Evolutionary conservation across 2,888 invertebrate species (phyloP).

Genomic region (Eristalis intricaria): DNA sequence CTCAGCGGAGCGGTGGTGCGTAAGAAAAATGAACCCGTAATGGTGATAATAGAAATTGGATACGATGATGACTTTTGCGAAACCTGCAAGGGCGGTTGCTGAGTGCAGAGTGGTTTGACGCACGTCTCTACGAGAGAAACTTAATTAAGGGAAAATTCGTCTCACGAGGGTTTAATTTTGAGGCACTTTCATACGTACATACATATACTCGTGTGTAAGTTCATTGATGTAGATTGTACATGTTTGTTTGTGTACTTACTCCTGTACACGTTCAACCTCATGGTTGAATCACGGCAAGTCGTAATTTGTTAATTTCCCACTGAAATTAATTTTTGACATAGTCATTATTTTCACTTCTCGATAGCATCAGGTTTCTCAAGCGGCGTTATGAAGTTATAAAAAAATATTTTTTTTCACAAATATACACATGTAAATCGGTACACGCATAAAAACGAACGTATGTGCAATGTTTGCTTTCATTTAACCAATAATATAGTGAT

Average conservation of each 20-base stretch:
- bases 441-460: no score
- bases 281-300: background rate
- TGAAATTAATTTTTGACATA: background rate
- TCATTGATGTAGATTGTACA: background rate
- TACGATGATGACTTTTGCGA: conserved; percentile 9
- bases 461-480: no score
- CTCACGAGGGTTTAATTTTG: background rate
- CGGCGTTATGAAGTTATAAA: background rate
- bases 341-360: background rate
- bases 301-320: conserved; percentile 4
- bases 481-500: no score
- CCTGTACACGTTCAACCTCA: background rate
- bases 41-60: conserved; percentile 13
- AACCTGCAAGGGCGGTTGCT: background rate
- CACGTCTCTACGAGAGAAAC: background rate
- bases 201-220: background rate
- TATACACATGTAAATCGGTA: background rate
- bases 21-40: conserved; percentile 3
- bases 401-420: background rate
- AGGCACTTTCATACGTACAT: background rate
- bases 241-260: background rate
- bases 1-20: background rate
- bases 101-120: background rate
- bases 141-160: conserved; percentile 10
- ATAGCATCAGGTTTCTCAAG: background rate